Evolutionary conservation across 1,140 invertebrate genomes (phyloP).

Genomic region (Schlechtendalia chinensis): DNA sequence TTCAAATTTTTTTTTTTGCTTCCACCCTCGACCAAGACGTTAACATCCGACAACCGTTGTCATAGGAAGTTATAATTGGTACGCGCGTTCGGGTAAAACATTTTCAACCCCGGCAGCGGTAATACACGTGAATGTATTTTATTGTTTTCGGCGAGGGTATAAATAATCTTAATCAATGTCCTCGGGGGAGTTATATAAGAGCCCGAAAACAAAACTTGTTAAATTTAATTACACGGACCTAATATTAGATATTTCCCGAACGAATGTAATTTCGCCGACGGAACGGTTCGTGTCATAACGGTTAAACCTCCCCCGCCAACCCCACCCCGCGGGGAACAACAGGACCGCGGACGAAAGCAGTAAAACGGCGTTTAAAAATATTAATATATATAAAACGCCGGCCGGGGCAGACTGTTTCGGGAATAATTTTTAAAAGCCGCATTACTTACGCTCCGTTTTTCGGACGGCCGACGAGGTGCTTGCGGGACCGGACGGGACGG

Average conservation of each 20-base stretch:
- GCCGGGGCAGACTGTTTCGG: conserved; percentile 32
- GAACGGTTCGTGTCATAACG: conserved; percentile 45
- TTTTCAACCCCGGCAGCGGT: conserved; percentile 16
- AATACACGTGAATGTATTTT: conserved; percentile 10
- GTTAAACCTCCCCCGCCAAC: conserved; percentile 46
- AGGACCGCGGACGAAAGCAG: conserved; percentile 32
- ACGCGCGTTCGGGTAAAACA: conserved; percentile 12
- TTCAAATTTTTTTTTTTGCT: neutral
- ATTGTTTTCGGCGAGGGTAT: conserved; percentile 41
- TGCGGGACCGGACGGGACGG: neutral
- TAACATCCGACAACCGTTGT: neutral
- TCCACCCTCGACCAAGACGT: too few relatives aligned
- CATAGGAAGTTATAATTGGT: conserved; percentile 2
- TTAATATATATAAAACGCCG: conserved; percentile 46
- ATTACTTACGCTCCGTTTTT: conserved; percentile 21
- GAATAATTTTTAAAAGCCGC: conserved; percentile 49
- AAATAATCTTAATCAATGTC: conserved; percentile 48
- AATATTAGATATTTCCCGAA: conserved; percentile 47
- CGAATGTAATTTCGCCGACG: conserved; percentile 47
- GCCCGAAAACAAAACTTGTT: conserved; percentile 44
- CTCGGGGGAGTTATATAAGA: conserved; percentile 39
- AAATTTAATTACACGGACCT: conserved; percentile 47
- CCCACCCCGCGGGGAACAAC: too few relatives aligned
- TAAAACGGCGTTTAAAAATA: conserved; percentile 44
- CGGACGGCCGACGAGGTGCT: neutral